A percentile compares a stretch with the other conserved stretches of the same genome.
Conservation (phyloP, 1,140 invertebrate genomes). For the Dolichoris vasculosae region DNA sequence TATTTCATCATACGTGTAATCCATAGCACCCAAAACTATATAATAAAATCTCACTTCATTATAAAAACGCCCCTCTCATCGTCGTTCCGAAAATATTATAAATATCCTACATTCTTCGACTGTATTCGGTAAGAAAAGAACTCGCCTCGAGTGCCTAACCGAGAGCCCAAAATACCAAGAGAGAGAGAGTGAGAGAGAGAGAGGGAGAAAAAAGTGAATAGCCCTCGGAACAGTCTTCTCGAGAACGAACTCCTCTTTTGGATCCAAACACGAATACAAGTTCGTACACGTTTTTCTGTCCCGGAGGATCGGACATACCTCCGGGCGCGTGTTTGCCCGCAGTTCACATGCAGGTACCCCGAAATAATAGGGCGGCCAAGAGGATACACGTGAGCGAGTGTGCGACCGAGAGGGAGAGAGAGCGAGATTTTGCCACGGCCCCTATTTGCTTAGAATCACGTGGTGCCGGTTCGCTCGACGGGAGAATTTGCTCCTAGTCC, state of each 20-base stretch:
- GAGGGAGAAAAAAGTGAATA: not conserved
- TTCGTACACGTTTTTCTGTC: conserved; percentile 6
- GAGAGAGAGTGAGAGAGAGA: not conserved
- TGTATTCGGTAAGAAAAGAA: not conserved
- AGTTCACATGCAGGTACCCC: conserved; percentile 37
- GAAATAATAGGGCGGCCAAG: conserved; percentile 36
- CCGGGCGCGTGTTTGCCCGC: not conserved
- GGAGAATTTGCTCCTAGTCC: not conserved
- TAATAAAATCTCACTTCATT: no score
- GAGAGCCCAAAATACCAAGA: not conserved
- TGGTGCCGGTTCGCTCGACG: not conserved
- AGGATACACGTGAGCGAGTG: not conserved
- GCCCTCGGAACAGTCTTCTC: conserved; percentile 2
- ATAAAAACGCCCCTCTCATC: not conserved
- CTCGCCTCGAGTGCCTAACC: not conserved
- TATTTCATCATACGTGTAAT: not conserved
- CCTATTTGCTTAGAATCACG: conserved; percentile 49
- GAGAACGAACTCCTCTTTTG: not conserved
- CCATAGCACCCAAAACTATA: not conserved
- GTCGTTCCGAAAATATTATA: not conserved
- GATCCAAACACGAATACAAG: not conserved
- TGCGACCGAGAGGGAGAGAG: not conserved
- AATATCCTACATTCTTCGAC: conserved; percentile 1
- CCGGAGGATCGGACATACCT: not conserved
- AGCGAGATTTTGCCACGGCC: not conserved